Base-by-base conservation (phyloP, 2,888 invertebrate species). In the Ctenicera cuprea region DNA sequence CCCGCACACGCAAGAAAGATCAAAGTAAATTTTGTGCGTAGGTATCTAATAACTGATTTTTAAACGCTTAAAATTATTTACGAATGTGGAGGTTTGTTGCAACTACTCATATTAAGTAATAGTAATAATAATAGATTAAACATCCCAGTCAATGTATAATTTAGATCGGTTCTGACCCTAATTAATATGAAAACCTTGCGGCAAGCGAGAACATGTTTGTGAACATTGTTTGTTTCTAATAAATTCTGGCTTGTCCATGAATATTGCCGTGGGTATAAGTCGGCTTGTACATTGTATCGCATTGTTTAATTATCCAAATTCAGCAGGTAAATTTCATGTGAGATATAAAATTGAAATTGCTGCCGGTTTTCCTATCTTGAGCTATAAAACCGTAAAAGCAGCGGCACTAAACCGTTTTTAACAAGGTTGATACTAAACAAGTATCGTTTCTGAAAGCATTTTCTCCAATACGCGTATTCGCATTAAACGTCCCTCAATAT, bases 341-440 rank as follows among this genome's bases (percentile, higher is more conserved):
- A 50, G 61, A 48, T 38, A 61, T 69, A 62, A 69, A 69, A 69
- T 69, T 69, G 48, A 62, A 69, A 69, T 62, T 62, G 38, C 57
- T 45, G 18, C 54, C 52, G 71, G 43, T 54, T 66, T 62, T 73
- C 67, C 63, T 67, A 73, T 73, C 72, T 67, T 48, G 45, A 43
- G 45, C 72, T 48, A 73, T 73, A 73, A 73, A 73, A 67, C 33
- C 26, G 54, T 50, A 73, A 66, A 67, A 43, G 63, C 57, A 54
- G 63, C 11, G 30, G 71, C 54, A 66, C 50, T 67, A 73, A 73
- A 73, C 18, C 72, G 57, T 62, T 73, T 62, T 67, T 73, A 73
- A 67, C 72, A 67, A 54, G 62, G 72, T 62, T 73, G 26, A 37
- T 52, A 67, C 62, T 67, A 67, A 66, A 62, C 72, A 73, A 67